Conservation (phyloP, 2,797 vertebrate species). For the Notolepis coatsorum region DNA sequence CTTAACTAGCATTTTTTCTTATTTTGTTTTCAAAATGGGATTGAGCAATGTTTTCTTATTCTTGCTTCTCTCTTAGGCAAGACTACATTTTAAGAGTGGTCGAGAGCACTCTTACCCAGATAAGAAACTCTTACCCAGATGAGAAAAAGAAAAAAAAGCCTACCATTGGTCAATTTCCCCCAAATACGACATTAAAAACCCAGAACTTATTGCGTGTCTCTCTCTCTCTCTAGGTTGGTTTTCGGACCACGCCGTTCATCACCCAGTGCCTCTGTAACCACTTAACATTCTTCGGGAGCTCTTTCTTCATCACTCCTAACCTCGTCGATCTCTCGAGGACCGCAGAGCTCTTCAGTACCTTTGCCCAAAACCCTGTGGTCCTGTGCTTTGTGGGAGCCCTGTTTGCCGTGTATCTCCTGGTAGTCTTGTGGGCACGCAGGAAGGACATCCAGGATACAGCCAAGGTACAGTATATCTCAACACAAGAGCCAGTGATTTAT, state of each 20-base stretch:
- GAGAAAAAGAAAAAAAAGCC: no score
- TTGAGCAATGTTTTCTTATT: no score
- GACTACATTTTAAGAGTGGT: no score
- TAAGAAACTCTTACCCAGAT: no score
- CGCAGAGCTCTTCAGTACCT: slow-evolving; percentile 88
- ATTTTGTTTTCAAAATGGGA: no score
- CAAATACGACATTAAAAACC: no score
- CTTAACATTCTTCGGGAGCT: slow-evolving; percentile 92
- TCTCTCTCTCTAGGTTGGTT: slow-evolving; percentile 83
- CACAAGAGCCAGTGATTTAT: no score
- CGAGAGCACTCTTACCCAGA: no score
- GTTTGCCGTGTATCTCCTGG: slow-evolving; percentile 83
- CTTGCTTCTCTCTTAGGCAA: no score
- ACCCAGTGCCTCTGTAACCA: slow-evolving; percentile 93
- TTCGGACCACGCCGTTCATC: slow-evolving; percentile 70
- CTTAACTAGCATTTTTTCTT: no score
- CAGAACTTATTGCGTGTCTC: not conserved
- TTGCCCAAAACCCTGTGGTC: slow-evolving; percentile 90
- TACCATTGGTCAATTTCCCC: no score
- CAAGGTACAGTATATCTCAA: slow-evolving; percentile 85
- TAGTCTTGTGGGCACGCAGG: slow-evolving; percentile 87
- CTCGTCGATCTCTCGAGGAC: slow-evolving; percentile 84
- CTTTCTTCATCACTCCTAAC: slow-evolving; percentile 91
- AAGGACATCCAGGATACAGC: slow-evolving; percentile 87
- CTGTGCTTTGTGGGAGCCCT: slow-evolving; percentile 89